Base-by-base conservation (phyloP, 2,113 vertebrate species). In the Phodopus roborovskii region DNA sequence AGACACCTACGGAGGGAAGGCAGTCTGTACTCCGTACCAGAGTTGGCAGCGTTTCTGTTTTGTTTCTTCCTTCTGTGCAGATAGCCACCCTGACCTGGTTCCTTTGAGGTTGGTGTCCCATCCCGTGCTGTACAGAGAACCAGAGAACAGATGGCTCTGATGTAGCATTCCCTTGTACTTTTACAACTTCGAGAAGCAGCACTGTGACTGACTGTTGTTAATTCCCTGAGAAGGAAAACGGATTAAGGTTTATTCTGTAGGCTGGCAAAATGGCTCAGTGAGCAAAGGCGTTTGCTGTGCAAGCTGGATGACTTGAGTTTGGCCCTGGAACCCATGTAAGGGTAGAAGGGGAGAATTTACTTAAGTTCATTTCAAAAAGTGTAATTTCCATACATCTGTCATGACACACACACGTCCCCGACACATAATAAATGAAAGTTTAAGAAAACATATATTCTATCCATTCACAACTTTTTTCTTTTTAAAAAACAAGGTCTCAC, bases 201-300 rank as follows among this genome's bases (percentile, higher is more conserved):
- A 53, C 2, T 86, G 66, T 39, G 30, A 85, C 90, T 45, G 91
- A 24, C 26, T 3, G 0, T 58, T 28, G 85, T 94, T 95, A 48
- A 88, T 84, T 88, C 73, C 66, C 36, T 26, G 11, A 94, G 70
- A 77, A 71, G 39, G 45, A 75, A 78, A 94, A 84, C 88, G 26
- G 42, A 71, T 73, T 81, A 58, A 92, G 79, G 84, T 19, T 92
- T 86, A 30, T n/a, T 86, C 64, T 92, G 26, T 42, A 26, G 26
- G 26, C 39, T 45, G 58, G 39, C 82, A 45, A 20, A 62, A 45
- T 33, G 82, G 60, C 60, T 33, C 60, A 45, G 26, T 64, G 82
- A 8, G 60, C 19, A 62, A 42, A 83, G 13, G 81, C 8, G 4
- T 26, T 39, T 84, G 39, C 58, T 36, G 4, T 45, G n/a, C n/a